Evolutionary conservation across 2,113 vertebrate genomes (phyloP).

Genomic region (Dinomys branickii): DNA sequence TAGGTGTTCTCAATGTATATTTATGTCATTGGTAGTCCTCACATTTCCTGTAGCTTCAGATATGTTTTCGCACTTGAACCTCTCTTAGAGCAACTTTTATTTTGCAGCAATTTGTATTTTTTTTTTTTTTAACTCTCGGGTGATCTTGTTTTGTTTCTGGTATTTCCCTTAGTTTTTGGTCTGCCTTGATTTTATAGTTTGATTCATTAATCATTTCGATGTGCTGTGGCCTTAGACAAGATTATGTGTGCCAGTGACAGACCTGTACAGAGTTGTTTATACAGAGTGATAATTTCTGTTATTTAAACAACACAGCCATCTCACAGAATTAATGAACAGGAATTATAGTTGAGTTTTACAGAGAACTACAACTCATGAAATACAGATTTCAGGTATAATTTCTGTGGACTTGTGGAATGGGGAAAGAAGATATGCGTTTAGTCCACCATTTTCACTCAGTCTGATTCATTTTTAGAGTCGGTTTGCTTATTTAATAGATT

Average conservation of each 20-base stretch:
- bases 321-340: neutral
- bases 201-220: neutral
- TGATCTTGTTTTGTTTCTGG: neutral
- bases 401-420: neutral
- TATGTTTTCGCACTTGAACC: neutral
- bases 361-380: neutral
- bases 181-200: neutral
- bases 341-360: neutral
- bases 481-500: slow-evolving; percentile 7
- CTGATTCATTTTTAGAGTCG: neutral
- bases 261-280: neutral
- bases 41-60: neutral
- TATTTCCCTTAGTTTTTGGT: neutral
- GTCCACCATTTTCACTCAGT: slow-evolving; percentile 2
- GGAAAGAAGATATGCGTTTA: neutral
- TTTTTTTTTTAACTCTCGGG: neutral
- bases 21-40: neutral
- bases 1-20: neutral
- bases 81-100: neutral
- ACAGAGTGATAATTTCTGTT: neutral
- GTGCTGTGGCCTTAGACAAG: neutral
- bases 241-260: neutral
- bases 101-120: neutral
- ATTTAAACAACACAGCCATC: neutral
- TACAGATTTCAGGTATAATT: neutral